Percentiles rank a stretch among this genome's conserved stretches.
Conservation (phyloP, 1,140 invertebrate genomes). For the Scaptomyza graminum region DNA sequence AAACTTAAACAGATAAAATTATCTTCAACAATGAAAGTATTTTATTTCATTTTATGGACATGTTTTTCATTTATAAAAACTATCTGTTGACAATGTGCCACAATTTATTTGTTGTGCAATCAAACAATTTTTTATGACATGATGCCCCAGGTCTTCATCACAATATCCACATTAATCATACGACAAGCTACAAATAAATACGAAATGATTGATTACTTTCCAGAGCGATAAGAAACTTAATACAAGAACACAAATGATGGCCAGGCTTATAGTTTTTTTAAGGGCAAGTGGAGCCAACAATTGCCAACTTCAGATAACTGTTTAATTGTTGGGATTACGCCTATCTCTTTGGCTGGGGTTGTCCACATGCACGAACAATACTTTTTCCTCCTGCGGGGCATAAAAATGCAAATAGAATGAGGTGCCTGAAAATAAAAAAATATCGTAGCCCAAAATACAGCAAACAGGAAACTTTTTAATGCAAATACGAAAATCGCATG, state of each 20-base stretch:
- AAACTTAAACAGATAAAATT: background rate
- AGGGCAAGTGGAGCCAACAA: background rate
- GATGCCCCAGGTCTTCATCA: background rate
- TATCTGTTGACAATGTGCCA: conserved; percentile 6
- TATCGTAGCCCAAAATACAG: conserved; percentile 58
- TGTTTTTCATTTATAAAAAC: background rate
- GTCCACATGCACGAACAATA: conserved; percentile 1
- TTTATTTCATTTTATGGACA: no score
- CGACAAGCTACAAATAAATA: conserved; percentile 14
- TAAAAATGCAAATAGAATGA: conserved; percentile 63
- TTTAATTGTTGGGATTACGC: conserved; percentile 17
- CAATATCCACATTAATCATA: conserved; percentile 33
- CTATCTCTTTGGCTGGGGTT: conserved; percentile 12
- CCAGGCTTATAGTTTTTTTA: background rate
- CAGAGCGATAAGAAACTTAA: background rate
- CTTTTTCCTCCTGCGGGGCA: conserved; percentile 17
- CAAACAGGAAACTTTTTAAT: conserved; percentile 74
- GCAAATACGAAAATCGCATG: conserved; percentile 74
- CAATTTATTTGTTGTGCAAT: conserved; percentile 15
- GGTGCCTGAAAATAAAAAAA: conserved; percentile 34
- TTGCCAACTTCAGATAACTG: conserved; percentile 25
- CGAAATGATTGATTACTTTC: conserved; percentile 41
- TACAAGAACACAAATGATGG: background rate
- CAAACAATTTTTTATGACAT: background rate
- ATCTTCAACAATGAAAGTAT: background rate